phyloP scores from a whole-genome alignment of 2,797 vertebrate species.

The Dromococcyx pavoninus region DNA sequence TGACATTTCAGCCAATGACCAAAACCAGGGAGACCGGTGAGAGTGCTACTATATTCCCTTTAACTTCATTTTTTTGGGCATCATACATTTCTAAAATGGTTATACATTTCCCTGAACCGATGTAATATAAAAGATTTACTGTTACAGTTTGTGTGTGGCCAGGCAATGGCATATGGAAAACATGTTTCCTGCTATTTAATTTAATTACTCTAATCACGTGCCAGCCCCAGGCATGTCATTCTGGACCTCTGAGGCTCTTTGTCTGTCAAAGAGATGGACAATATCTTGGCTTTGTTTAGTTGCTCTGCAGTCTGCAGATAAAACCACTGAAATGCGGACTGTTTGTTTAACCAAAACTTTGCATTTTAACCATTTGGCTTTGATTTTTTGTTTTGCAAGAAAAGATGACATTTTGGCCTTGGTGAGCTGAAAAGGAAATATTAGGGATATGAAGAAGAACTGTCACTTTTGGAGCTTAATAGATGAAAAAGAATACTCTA shows the following conservation, averaged over 20 bases:
- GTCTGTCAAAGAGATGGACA: conserved; percentile 85
- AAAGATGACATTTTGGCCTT: conserved; percentile 76
- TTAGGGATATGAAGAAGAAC: conserved; percentile 62
- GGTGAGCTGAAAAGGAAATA: conserved; percentile 68
- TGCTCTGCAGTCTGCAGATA: conserved; percentile 75
- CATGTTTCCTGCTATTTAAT: conserved; percentile 89
- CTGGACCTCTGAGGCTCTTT: conserved; percentile 82
- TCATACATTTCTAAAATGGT: conserved; percentile 67
- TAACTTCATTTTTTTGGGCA: conserved; percentile 65
- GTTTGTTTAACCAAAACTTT: conserved; percentile 80
- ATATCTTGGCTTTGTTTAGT: conserved; percentile 83
- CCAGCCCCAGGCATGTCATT: conserved; percentile 83
- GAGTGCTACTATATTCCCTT: conserved; percentile 24
- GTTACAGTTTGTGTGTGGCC: conserved; percentile 88
- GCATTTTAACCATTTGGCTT: conserved; percentile 80
- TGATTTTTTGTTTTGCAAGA: conserved; percentile 73
- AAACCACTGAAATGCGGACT: conserved; percentile 74
- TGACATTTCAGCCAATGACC: conserved; percentile 12
- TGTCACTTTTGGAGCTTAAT: conserved; percentile 59
- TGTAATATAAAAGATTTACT: conserved; percentile 82
- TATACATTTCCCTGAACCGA: conserved; percentile 65
- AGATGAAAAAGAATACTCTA: conserved; percentile 59
- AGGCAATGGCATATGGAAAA: conserved; percentile 82
- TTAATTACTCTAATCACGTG: conserved; percentile 85
- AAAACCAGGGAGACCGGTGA: background rate